Percentiles rank a stretch among this genome's conserved stretches.
phyloP scores from a whole-genome alignment of 2,888 invertebrate species.

The Limnephilus marmoratus region DNA sequence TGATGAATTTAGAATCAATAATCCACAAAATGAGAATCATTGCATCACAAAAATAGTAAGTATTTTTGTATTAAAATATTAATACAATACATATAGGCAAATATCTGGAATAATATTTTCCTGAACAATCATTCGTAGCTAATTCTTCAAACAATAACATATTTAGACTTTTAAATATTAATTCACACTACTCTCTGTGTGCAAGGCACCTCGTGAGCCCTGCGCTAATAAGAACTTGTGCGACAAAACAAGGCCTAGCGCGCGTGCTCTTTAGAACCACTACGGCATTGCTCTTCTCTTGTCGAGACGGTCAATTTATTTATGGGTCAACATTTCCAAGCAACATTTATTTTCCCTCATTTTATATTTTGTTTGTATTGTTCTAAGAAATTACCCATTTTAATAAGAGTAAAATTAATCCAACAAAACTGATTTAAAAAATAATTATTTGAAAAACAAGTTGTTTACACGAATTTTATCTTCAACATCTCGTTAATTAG shows the following conservation, averaged over 20 bases:
- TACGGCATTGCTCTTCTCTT: background rate
- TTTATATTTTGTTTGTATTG: background rate
- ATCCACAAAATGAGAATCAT: background rate
- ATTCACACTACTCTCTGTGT: conserved; percentile 36
- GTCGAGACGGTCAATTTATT: background rate
- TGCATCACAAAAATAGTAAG: background rate
- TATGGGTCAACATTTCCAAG: background rate
- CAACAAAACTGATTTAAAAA: background rate
- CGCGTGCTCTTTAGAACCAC: background rate
- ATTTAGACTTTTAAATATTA: conserved; percentile 47
- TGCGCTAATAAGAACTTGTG: background rate
- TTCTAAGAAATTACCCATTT: too few species aligned
- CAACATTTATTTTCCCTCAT: background rate
- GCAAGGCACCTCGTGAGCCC: conserved; percentile 3
- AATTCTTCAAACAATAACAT: conserved; percentile 43
- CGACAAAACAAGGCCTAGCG: background rate
- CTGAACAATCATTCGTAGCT: conserved; percentile 42
- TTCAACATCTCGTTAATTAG: background rate
- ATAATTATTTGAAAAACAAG: background rate
- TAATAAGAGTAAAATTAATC: too few species aligned
- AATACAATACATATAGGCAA: background rate
- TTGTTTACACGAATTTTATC: background rate
- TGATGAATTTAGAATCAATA: background rate
- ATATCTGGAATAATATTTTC: conserved; percentile 20
- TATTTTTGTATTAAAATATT: conserved; percentile 11